Evolutionary conservation across 2,113 vertebrate species (phyloP), one percentile per base, ranked within the genome.

Genomic region (Crotalus helleri): DNA sequence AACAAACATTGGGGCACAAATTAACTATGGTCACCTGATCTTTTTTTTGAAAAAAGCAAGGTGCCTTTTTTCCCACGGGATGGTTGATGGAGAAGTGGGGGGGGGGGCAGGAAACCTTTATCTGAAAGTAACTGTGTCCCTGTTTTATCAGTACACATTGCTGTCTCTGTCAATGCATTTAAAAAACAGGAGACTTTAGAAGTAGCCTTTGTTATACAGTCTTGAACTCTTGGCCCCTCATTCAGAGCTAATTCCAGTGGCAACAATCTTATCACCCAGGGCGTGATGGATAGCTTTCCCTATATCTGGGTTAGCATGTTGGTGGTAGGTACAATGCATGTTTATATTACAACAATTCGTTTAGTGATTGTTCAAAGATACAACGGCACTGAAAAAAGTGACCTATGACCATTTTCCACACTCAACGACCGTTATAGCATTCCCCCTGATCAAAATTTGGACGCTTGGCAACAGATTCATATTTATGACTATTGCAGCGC

Each of bases 41-140:
- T 0, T 88, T 44, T 91, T 46, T 94, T 94, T 81, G 12, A 64
- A 64, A n/a, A 64, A 69, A 44, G 92, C 95, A 96, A 97, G 95
- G 95, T 96, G 94, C 95, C 74, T 81, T 69, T 87, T 97, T 97
- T 96, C 97, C 96, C 97, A 96, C 94, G 96, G 97, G 51, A 51
- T 95, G 95, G 64, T 69, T 33, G 64, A 51, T 51, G 49, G 7
- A 5, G 46, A 5, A 46, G 44, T 4, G 0, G 64, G 95, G 29
- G 64, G 54, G 97, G 0, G 64, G 95, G 54, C 54, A 44, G 97
- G 95, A 96, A 96, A 94, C 64, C 1, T 88, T 92, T 69, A 92
- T 91, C 93, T 92, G 92, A 55, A 92, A 91, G 49, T 94, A 85
- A 69, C 69, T 23, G 10, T 58, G 53, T 94, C 92, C 0, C 0